A percentile compares a stretch with the other conserved stretches of the same genome.
These are phyloP conservation scores for Coreius guichenoti DNA, from an alignment of 2,797 vertebrate genomes.

Conservation along the genomic window DNA sequence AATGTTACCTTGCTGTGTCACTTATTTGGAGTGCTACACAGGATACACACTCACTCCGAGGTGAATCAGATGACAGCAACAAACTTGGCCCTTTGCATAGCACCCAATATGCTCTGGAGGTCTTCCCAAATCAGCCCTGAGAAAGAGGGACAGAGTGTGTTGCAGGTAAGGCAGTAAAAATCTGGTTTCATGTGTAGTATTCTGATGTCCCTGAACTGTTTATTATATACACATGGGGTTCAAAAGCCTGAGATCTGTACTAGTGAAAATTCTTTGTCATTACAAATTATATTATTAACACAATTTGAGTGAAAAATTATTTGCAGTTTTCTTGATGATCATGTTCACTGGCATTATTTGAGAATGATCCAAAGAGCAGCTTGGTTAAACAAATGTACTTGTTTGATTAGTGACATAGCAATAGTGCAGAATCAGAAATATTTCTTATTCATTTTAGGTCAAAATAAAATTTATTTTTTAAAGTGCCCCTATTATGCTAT, in stretches of 20 bases:
- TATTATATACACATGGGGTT: not conserved
- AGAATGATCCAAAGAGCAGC: not conserved
- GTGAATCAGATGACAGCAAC: constrained; percentile 84
- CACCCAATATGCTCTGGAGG: constrained; percentile 83
- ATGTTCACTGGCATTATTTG: not conserved
- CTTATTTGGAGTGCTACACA: constrained; percentile 79
- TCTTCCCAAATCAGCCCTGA: constrained; percentile 73
- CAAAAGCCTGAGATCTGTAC: too few species aligned
- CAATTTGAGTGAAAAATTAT: not conserved
- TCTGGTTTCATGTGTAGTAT: not conserved
- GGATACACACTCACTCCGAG: constrained; percentile 74
- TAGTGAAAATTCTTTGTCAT: not conserved
- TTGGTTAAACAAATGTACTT: not conserved
- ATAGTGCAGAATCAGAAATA: not conserved
- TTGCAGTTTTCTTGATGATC: not conserved
- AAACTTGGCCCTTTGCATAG: constrained; percentile 82
- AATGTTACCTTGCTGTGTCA: constrained; percentile 77
- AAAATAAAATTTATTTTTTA: not conserved
- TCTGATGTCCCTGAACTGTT: not conserved
- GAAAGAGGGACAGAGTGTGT: constrained; percentile 76
- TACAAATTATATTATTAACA: not conserved
- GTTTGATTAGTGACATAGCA: not conserved
- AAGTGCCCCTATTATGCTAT: too few species aligned
- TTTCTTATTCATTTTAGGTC: not conserved
- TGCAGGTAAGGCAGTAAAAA: constrained; percentile 43